phyloP scores from a whole-genome alignment of 2,888 invertebrate genomes.

The Aporophyla nigra region DNA sequence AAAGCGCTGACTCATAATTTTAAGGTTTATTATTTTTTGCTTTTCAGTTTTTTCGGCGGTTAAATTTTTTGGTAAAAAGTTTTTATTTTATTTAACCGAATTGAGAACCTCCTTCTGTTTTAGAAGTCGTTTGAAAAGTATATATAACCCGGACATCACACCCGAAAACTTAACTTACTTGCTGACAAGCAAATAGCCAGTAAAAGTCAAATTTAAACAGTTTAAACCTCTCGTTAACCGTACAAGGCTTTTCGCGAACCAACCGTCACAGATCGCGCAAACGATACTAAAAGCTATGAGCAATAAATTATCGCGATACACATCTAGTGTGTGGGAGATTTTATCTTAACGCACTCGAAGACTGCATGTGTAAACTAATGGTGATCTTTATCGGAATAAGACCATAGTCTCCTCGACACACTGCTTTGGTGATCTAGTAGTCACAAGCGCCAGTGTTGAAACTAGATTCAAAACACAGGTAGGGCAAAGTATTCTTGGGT shows the following conservation, averaged over 20 bases:
- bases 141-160: neutral
- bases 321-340: constrained; percentile 51
- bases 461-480: too few species aligned
- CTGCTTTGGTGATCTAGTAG: too few species aligned
- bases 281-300: constrained; percentile 64
- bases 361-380: constrained; percentile 22
- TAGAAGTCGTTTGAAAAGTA: neutral
- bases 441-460: neutral
- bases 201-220: constrained; percentile 1
- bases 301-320: constrained; percentile 64
- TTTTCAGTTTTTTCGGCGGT: too few species aligned
- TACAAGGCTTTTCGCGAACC: constrained; percentile 32
- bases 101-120: too few species aligned
- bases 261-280: constrained; percentile 45
- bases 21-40: too few species aligned
- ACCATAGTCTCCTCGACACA: neutral
- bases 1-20: too few species aligned
- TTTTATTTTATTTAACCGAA: too few species aligned
- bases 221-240: constrained; percentile 3
- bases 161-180: neutral
- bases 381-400: constrained; percentile 26
- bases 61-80: too few species aligned
- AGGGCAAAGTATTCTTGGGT: too few species aligned
- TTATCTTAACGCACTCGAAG: constrained; percentile 40
- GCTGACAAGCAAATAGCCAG: neutral